These are phyloP conservation scores for Megastigmus dorsalis DNA, from an alignment of 2,888 invertebrate genomes.

Conservation along the genomic window DNA sequence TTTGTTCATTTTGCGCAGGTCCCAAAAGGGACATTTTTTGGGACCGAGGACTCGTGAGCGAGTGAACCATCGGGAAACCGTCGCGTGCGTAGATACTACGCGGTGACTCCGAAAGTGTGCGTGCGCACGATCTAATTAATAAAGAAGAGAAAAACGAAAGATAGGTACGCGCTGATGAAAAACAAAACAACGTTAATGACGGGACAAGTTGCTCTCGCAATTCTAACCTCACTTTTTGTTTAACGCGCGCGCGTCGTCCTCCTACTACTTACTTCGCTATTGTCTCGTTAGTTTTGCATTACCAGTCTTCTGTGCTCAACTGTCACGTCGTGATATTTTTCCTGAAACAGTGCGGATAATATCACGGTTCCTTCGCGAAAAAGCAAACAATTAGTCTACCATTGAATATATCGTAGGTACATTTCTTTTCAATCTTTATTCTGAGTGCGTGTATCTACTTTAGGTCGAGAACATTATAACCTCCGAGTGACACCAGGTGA, in stretches of 20 bases:
- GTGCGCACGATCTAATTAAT: no score
- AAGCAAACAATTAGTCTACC: no score
- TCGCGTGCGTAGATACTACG: no score
- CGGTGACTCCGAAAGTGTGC: neutral
- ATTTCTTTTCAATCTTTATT: no score
- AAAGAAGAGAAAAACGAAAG: conserved; percentile 24
- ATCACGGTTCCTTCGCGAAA: no score
- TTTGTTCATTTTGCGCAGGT: neutral
- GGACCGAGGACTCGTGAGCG: neutral
- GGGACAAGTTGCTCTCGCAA: conserved; percentile 18
- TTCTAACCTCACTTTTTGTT: conserved; percentile 52
- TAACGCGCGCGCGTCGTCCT: conserved; percentile 15
- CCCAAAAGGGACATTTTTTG: neutral
- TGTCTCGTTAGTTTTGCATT: neutral
- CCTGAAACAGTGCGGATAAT: no score
- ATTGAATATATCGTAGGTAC: no score
- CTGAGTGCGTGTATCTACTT: no score
- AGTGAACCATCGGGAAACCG: neutral
- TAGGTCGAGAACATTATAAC: neutral
- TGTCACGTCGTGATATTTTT: no score
- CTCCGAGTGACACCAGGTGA: conserved; percentile 12
- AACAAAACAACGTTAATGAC: conserved; percentile 45
- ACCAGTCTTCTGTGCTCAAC: no score
- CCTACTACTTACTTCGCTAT: neutral
- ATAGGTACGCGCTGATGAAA: conserved; percentile 25